These are phyloP conservation scores for Cephus runcator DNA, from an alignment of 2,888 invertebrate genomes.

Conservation along the genomic window DNA sequence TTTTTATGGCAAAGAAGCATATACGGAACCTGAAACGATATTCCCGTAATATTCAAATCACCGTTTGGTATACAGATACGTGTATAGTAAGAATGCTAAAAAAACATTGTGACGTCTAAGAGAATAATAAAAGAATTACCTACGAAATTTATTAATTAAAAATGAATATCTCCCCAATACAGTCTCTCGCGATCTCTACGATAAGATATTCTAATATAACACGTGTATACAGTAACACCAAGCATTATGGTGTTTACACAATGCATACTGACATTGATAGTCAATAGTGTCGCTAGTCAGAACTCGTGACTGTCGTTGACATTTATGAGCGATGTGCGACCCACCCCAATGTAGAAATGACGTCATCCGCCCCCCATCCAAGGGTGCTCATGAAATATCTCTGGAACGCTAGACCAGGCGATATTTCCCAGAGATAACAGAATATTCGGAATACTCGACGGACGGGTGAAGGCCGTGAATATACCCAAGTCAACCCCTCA, in stretches of 20 bases:
- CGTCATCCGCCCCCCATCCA: not conserved
- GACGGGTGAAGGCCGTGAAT: constrained; percentile 5
- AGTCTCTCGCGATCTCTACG: too few species aligned
- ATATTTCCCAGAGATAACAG: constrained; percentile 13
- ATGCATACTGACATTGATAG: constrained; percentile 24
- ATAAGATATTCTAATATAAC: too few species aligned
- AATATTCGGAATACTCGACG: constrained; percentile 17
- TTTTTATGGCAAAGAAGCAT: not conserved
- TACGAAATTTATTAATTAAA: not conserved
- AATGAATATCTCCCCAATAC: not conserved
- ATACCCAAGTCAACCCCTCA: constrained; percentile 5
- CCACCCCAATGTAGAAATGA: constrained; percentile 19
- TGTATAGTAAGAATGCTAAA: too few species aligned
- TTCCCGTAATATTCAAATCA: not conserved
- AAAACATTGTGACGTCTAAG: not conserved
- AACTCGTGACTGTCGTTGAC: constrained; percentile 54
- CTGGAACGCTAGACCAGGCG: constrained; percentile 2
- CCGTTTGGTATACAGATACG: not conserved
- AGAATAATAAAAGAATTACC: not conserved
- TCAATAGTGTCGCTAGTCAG: constrained; percentile 31
- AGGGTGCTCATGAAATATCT: constrained; percentile 18
- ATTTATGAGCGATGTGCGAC: constrained; percentile 64
- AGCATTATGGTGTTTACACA: not conserved
- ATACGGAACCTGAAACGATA: not conserved
- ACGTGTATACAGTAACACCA: not conserved